A percentile compares a stretch with the other conserved stretches of the same genome.
phyloP scores from a whole-genome alignment of 2,113 vertebrate genomes.

The Butorides virescens region DNA sequence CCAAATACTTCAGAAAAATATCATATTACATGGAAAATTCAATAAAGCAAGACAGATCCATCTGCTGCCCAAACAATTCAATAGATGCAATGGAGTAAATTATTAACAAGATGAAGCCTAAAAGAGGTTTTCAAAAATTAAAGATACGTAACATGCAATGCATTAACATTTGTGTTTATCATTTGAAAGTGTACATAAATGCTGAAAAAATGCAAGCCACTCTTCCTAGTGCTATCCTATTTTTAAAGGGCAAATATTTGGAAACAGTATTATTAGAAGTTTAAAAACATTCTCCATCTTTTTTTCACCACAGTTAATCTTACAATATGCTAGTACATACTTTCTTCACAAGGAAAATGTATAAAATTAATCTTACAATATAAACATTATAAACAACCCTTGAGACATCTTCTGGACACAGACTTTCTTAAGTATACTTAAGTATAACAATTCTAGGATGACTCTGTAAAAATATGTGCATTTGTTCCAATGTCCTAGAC shows the following conservation, averaged over 20 bases:
- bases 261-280: background rate
- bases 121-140: conserved; percentile 13
- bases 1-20: conserved; percentile 14
- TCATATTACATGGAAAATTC: background rate
- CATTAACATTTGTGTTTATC: background rate
- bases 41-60: background rate
- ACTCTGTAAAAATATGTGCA: conserved; percentile 48
- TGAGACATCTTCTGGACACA: conserved; percentile 11
- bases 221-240: background rate
- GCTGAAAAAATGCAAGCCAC: background rate
- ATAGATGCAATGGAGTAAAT: background rate
- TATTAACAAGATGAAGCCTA: conserved; percentile 7
- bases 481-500: background rate
- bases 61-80: background rate
- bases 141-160: conserved; percentile 18
- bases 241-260: conserved; percentile 6
- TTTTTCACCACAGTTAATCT: background rate
- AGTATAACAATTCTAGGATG: conserved; percentile 11
- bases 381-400: conserved; percentile 61
- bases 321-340: background rate
- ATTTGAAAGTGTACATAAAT: conserved; percentile 24
- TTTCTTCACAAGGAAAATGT: conserved; percentile 30
- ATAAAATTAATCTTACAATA: conserved; percentile 55
- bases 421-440: background rate
- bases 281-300: conserved; percentile 45